A percentile compares a stretch with the other conserved stretches of the same genome.
Evolutionary conservation across 30 jellyfish, hydroid and myxozoan species (phyloP).

Genomic region (Hydractinia echinata): DNA sequence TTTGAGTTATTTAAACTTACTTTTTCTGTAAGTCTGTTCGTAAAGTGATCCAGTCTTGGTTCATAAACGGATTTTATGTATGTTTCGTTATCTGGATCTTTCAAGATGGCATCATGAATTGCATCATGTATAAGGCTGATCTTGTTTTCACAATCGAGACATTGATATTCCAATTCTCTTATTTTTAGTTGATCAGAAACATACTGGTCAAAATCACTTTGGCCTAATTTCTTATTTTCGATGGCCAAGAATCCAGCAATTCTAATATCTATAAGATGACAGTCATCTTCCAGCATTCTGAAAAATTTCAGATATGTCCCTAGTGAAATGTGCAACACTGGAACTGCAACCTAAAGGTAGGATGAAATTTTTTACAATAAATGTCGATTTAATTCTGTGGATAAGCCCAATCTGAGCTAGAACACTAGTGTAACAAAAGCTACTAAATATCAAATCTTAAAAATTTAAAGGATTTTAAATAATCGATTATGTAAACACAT

Average conservation of each 20-base stretch:
- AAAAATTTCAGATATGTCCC: constrained; percentile 21
- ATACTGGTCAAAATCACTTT: constrained; percentile 14
- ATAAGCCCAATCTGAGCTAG: too few species aligned
- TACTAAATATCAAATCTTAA: too few species aligned
- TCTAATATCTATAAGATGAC: constrained; percentile 31
- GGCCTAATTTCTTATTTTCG: too few species aligned
- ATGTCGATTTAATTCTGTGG: too few species aligned
- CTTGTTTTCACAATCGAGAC: constrained; percentile 14
- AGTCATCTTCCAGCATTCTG: constrained; percentile 21
- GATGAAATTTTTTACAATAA: constrained; percentile 2
- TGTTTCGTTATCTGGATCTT: constrained; percentile 22
- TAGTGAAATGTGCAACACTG: constrained; percentile 56
- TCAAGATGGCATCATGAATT: constrained; percentile 5
- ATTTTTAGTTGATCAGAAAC: constrained; percentile 3
- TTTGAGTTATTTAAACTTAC: too few species aligned
- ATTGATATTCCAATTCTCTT: not conserved
- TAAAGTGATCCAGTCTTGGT: constrained; percentile 18
- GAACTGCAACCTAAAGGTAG: constrained; percentile 42
- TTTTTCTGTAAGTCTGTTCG: not conserved
- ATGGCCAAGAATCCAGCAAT: constrained; percentile 30
- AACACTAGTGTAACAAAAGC: too few species aligned
- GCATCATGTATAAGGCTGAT: constrained; percentile 15
- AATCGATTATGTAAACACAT: too few species aligned
- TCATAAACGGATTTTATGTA: constrained; percentile 1
- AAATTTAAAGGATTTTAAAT: too few species aligned